These are phyloP conservation scores for Spodoptera littoralis DNA, from an alignment of 2,888 invertebrate species.

Conservation along the genomic window DNA sequence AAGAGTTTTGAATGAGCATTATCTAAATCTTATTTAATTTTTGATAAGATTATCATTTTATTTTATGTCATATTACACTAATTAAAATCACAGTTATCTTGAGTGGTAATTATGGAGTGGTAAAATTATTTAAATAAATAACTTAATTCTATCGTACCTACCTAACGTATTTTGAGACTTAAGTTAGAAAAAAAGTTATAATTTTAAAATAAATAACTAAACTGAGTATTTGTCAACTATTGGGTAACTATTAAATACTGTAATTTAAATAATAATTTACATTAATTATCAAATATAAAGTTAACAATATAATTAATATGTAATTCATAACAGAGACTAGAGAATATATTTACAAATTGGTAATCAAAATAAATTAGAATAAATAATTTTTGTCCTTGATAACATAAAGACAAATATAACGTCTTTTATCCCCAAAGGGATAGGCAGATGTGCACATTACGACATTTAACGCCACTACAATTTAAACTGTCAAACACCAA, in stretches of 20 bases:
- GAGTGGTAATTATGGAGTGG: slow-evolving; percentile 54
- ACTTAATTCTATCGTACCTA: not conserved
- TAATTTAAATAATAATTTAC: slow-evolving; percentile 11
- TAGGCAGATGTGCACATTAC: too few relatives aligned
- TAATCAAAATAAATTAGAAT: slow-evolving; percentile 39
- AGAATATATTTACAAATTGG: slow-evolving; percentile 67
- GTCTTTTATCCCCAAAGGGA: too few relatives aligned
- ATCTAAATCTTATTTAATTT: not conserved
- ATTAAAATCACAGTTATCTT: slow-evolving; percentile 67
- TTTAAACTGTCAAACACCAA: too few relatives aligned
- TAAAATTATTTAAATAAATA: slow-evolving; percentile 1
- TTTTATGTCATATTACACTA: not conserved
- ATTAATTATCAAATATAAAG: slow-evolving; percentile 1
- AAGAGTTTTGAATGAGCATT: too few relatives aligned
- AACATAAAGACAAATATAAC: too few relatives aligned
- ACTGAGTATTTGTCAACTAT: slow-evolving; percentile 11
- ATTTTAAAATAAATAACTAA: too few relatives aligned
- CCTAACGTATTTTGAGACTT: not conserved
- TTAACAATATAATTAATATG: slow-evolving; percentile 4
- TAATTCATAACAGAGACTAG: slow-evolving; percentile 63
- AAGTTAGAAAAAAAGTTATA: too few relatives aligned
- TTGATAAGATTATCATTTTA: slow-evolving; percentile 8
- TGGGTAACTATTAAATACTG: slow-evolving; percentile 42
- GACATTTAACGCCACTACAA: too few relatives aligned
- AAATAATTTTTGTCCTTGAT: too few relatives aligned